Conservation (phyloP, 2,797 vertebrate species). For the Liparis tanakae region DNA sequence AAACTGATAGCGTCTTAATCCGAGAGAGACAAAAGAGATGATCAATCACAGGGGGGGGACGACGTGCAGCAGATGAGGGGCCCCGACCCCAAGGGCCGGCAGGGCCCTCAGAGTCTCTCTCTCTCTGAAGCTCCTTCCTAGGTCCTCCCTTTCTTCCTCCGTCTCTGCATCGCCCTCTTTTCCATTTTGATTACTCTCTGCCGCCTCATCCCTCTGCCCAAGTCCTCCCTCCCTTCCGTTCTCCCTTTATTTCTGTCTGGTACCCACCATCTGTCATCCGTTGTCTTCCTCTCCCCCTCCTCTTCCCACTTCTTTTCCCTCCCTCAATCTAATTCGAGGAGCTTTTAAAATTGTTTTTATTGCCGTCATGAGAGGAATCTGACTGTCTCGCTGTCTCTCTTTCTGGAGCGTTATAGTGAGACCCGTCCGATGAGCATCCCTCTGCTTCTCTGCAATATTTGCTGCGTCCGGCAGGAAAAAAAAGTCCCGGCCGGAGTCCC, state of each 20-base stretch:
- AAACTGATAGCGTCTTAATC: constrained; percentile 69
- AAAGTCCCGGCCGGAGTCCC: constrained; percentile 34
- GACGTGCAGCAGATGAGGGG: constrained; percentile 43
- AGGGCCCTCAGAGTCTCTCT: constrained; percentile 47
- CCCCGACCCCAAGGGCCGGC: constrained; percentile 59
- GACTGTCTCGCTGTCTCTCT: constrained; percentile 54
- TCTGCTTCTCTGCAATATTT: constrained; percentile 43
- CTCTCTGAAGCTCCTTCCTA: background rate
- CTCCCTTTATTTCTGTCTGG: constrained; percentile 69
- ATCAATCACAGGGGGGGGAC: constrained; percentile 67
- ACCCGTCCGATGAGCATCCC: constrained; percentile 30
- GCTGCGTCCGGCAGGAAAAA: background rate
- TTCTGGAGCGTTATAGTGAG: constrained; percentile 64
- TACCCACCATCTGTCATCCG: constrained; percentile 74
- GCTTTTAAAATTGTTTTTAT: constrained; percentile 54
- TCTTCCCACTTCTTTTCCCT: constrained; percentile 63
- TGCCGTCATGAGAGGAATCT: constrained; percentile 76
- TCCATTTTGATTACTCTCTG: constrained; percentile 66
- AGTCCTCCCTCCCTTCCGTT: constrained; percentile 26
- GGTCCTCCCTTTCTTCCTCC: constrained; percentile 15
- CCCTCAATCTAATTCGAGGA: constrained; percentile 69
- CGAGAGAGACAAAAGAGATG: constrained; percentile 61
- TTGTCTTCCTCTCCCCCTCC: constrained; percentile 53
- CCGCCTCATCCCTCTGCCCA: constrained; percentile 41
- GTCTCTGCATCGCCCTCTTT: constrained; percentile 48